Evolutionary conservation across 2,797 vertebrate species (phyloP), one percentile per base, ranked within the genome.

Genomic region (Geotrypetes seraphini): DNA sequence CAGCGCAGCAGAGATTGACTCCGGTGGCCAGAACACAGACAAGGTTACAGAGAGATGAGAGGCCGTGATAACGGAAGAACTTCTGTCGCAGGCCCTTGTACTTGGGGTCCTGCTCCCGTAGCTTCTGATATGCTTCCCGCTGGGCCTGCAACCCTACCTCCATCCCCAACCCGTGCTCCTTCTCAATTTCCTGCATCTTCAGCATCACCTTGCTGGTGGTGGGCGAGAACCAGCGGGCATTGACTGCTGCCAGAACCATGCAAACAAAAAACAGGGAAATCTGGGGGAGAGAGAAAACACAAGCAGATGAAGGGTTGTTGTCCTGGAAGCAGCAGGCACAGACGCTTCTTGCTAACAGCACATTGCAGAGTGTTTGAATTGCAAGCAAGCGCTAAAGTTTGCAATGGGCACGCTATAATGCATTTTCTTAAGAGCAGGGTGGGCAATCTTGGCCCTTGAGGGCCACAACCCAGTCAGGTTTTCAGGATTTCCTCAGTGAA

Each of bases 31-130:
- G 7, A 24, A 92, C 63, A 2, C 83, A 83, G 1, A 70, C 50
- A 34, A 93, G 63, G 49, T 92, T 92, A 54, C 84, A 85, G 22
- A 93, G 62, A 16, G 33, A 77, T 14, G 88, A 88, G 26, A 92
- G 22, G 8, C 84, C 83, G 1, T 93, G 90, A 66, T 83, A 88
- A 11, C 51, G 69, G 21, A 75, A 68, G 45, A 95, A 95, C 5
- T 20, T 56, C 16, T 40, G 54, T 25, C 63, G 81, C 31, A 54
- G 58, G 10, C 45, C 60, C 32, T 22, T 63, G 61, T 92, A 93
- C 54, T 91, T 92, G 31, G 85, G 83, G 57, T 95, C 88, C 60
- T 82, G 73, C 34, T 84, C 82, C 30, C 60, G 74, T n/a, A 95
- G 84, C 34, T 78, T 86, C 18, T 57, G 43, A 12, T 89, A 94